Conservation (phyloP, 2,888 invertebrate genomes). For the Drosophila affinis region DNA sequence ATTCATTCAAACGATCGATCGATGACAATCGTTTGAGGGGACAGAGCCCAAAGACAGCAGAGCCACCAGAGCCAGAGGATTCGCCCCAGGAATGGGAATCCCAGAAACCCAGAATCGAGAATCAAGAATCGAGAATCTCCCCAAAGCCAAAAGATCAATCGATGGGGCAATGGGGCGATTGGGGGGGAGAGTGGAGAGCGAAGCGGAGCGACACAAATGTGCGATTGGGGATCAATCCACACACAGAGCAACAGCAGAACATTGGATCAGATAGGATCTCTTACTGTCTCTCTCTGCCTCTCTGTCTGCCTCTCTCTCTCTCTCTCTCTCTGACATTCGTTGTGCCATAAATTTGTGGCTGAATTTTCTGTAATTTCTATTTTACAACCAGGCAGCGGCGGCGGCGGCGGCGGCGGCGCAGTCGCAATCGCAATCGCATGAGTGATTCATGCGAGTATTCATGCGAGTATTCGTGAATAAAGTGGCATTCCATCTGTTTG, state of each 20-base stretch:
- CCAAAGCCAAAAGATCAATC: neutral
- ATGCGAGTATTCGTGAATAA: constrained; percentile 32
- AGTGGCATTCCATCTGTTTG: constrained; percentile 38
- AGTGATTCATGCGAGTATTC: constrained; percentile 27
- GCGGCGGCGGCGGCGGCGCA: neutral
- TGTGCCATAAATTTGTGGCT: constrained; percentile 53
- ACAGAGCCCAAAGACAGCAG: constrained; percentile 1
- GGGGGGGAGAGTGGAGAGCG: neutral
- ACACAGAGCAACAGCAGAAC: constrained; percentile 36
- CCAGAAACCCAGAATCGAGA: neutral
- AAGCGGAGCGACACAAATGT: constrained; percentile 54
- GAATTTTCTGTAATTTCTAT: constrained; percentile 48
- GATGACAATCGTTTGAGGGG: constrained; percentile 25
- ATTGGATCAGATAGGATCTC: constrained; percentile 7
- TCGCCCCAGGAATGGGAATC: constrained; percentile 14
- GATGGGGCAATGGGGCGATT: neutral
- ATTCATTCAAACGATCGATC: constrained; percentile 62
- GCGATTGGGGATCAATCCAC: constrained; percentile 69
- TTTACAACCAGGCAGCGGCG: constrained; percentile 28
- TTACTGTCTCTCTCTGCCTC: constrained; percentile 34
- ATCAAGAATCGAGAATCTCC: neutral
- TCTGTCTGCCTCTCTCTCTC: constrained; percentile 19
- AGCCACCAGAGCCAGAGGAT: constrained; percentile 28
- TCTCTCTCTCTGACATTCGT: neutral
- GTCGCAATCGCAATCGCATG: constrained; percentile 15